Evolutionary conservation across 2,888 invertebrate species (phyloP).

Genomic region (Leptopilina syphax): DNA sequence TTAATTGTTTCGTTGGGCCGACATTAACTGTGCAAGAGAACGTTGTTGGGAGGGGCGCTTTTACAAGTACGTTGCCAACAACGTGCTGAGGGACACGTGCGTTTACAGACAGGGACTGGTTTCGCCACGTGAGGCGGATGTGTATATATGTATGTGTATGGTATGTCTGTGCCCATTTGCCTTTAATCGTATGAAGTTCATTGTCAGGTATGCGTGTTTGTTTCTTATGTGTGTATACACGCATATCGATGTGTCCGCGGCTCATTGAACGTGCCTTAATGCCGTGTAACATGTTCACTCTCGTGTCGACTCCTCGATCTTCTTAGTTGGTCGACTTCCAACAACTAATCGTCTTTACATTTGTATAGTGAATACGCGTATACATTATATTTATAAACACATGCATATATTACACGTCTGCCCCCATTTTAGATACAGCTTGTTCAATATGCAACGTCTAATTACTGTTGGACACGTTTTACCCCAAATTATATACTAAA

Average conservation of each 20-base stretch:
- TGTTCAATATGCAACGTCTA: not conserved
- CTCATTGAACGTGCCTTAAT: constrained; percentile 34
- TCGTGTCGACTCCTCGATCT: constrained; percentile 1
- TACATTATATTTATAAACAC: not conserved
- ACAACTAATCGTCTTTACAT: constrained; percentile 5
- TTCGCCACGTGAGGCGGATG: constrained; percentile 27
- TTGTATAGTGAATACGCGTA: not conserved
- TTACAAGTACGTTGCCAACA: constrained; percentile 64
- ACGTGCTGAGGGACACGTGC: constrained; percentile 64
- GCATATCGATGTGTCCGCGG: constrained; percentile 8
- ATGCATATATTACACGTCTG: not conserved
- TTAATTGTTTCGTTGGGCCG: constrained; percentile 69
- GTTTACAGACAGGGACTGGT: constrained; percentile 50
- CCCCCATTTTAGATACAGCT: not conserved
- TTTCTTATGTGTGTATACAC: not conserved
- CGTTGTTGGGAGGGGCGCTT: constrained; percentile 33
- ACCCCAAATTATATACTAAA: too few species aligned
- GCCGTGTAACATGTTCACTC: constrained; percentile 33
- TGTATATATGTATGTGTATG: not conserved
- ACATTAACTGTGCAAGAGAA: constrained; percentile 55
- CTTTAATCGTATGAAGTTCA: constrained; percentile 19
- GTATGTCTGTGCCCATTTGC: not conserved
- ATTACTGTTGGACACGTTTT: not conserved
- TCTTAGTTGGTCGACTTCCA: constrained; percentile 28
- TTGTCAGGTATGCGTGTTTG: constrained; percentile 7